Percentiles rank a stretch among this genome's conserved stretches.
Evolutionary conservation across 2,888 invertebrate species (phyloP).

Genomic region (Muscina levida): DNA sequence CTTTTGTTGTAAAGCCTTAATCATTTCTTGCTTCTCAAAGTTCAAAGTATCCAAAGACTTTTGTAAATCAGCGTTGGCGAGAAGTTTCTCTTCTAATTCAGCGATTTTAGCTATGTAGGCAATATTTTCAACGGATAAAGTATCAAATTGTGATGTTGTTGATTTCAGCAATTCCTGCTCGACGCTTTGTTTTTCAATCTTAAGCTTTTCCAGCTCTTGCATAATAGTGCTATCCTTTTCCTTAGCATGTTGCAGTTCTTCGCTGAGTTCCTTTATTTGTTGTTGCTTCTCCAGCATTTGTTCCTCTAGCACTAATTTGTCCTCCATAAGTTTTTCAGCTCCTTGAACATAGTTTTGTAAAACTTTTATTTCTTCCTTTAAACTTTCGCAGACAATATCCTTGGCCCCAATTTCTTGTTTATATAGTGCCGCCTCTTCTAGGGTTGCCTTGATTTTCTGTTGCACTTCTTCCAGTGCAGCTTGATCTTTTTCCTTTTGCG

Average conservation of each 20-base stretch:
- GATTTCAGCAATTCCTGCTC: slow-evolving; percentile 16
- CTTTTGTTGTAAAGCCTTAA: slow-evolving; percentile 87
- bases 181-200: slow-evolving; percentile 17
- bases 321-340: slow-evolving; percentile 43
- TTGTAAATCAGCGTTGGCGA: slow-evolving; percentile 69
- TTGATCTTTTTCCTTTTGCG: background rate
- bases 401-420: slow-evolving; percentile 63
- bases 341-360: slow-evolving; percentile 50
- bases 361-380: slow-evolving; percentile 54
- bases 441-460: slow-evolving; percentile 18
- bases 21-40: slow-evolving; percentile 85
- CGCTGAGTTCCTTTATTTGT: slow-evolving; percentile 41
- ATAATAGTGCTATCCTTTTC: slow-evolving; percentile 38
- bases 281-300: slow-evolving; percentile 50
- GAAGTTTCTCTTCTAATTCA: slow-evolving; percentile 67
- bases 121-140: slow-evolving; percentile 46
- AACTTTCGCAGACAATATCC: slow-evolving; percentile 53
- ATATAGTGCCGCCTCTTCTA: slow-evolving; percentile 31
- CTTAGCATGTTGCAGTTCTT: slow-evolving; percentile 35
- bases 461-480: slow-evolving; percentile 41
- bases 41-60: slow-evolving; percentile 76
- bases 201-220: slow-evolving; percentile 38
- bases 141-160: background rate
- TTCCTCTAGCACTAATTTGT: slow-evolving; percentile 47
- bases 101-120: slow-evolving; percentile 64